These are phyloP conservation scores for Drosophila dunni DNA, from an alignment of 1,140 invertebrate species.

Conservation along the genomic window DNA sequence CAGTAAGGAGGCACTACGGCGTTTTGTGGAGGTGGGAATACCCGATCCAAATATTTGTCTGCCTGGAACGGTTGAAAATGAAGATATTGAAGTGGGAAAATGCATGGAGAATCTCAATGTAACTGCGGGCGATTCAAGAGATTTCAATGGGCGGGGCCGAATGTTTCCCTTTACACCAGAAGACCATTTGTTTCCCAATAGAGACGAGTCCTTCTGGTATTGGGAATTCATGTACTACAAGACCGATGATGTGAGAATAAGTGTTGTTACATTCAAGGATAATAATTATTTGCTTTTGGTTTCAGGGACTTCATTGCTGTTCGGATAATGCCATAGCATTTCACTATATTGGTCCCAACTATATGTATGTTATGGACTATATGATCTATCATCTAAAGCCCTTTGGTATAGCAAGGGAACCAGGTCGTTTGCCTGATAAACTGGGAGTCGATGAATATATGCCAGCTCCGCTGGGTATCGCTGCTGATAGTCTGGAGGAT, in stretches of 20 bases:
- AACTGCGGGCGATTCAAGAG: conserved; percentile 93
- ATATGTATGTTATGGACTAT: conserved; percentile 98
- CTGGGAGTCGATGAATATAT: conserved; percentile 61
- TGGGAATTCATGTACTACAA: conserved; percentile 97
- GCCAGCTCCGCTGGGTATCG: conserved; percentile 48
- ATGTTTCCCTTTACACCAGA: conserved; percentile 97
- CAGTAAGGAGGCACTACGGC: conserved; percentile 90
- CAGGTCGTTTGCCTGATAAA: conserved; percentile 57
- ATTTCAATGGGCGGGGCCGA: conserved; percentile 92
- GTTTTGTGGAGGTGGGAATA: conserved; percentile 90
- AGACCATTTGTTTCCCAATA: conserved; percentile 94
- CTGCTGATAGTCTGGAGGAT: conserved; percentile 19
- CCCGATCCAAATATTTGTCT: conserved; percentile 88
- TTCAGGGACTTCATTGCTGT: conserved; percentile 96
- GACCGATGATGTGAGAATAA: conserved; percentile 88
- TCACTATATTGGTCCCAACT: conserved; percentile 96
- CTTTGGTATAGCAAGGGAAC: conserved; percentile 88
- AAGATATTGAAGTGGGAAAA: conserved; percentile 97
- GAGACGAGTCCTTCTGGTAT: conserved; percentile 94
- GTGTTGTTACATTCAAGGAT: neutral
- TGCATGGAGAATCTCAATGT: conserved; percentile 95
- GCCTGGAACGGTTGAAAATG: conserved; percentile 86
- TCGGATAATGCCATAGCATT: conserved; percentile 98
- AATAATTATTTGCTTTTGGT: neutral
- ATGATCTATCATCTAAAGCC: conserved; percentile 97